phyloP scores from a whole-genome alignment of 2,888 invertebrate species.

The Lepidocyrtoides sp. region DNA sequence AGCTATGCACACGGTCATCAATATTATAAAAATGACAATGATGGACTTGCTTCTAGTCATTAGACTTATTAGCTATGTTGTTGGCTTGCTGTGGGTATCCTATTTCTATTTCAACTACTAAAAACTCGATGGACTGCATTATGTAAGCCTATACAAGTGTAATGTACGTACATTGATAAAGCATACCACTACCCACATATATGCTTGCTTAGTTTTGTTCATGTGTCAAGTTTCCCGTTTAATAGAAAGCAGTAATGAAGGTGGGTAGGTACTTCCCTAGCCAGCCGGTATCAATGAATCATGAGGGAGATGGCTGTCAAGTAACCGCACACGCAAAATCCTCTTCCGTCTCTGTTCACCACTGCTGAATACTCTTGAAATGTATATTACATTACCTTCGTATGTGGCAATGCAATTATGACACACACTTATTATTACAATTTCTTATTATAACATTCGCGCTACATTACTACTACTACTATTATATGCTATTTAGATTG shows the following conservation, averaged over 20 bases:
- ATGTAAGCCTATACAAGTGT: no score
- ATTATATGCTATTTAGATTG: not conserved
- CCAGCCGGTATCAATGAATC: constrained; percentile 68
- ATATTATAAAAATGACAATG: constrained; percentile 67
- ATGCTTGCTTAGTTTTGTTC: no score
- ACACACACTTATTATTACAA: not conserved
- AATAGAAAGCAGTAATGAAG: not conserved
- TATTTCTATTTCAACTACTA: not conserved
- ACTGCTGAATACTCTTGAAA: not conserved
- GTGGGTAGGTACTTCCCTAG: constrained; percentile 17
- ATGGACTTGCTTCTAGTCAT: constrained; percentile 68
- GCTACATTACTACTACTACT: no score
- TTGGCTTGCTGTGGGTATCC: not conserved
- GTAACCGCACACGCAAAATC: constrained; percentile 80
- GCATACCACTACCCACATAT: no score
- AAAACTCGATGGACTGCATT: not conserved
- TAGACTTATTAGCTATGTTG: constrained; percentile 55
- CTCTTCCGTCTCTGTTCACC: constrained; percentile 80
- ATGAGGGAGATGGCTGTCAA: constrained; percentile 71
- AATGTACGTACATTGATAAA: no score
- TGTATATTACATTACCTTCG: not conserved
- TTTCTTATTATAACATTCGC: no score
- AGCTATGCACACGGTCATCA: constrained; percentile 47
- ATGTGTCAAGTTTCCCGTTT: not conserved
- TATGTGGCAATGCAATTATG: constrained; percentile 59